A percentile compares a stretch with the other conserved stretches of the same genome.
These are phyloP conservation scores for Simalia tracyae DNA, from an alignment of 2,797 vertebrate genomes.

Conservation along the genomic window DNA sequence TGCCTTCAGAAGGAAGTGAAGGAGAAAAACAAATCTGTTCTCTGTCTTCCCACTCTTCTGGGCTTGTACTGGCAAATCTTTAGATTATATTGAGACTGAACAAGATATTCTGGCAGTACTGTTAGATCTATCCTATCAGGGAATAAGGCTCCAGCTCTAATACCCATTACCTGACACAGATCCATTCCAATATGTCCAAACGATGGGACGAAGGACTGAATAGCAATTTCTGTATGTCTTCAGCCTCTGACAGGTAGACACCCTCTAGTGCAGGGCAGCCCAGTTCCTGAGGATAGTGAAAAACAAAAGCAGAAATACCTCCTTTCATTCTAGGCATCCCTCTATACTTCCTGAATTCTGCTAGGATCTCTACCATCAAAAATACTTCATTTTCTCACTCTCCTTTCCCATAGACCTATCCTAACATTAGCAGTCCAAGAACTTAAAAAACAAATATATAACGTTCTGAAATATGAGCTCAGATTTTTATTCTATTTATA, in stretches of 20 bases:
- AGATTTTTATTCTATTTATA: background rate
- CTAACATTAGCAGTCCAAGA: background rate
- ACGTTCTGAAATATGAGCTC: background rate
- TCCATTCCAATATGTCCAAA: conserved; percentile 84
- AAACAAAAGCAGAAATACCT: background rate
- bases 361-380: background rate
- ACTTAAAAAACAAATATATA: background rate
- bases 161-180: conserved; percentile 76
- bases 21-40: background rate
- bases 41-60: background rate
- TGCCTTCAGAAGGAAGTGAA: background rate
- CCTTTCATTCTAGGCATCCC: background rate
- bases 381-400: background rate
- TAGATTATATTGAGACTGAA: background rate
- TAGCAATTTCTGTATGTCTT: conserved; percentile 79
- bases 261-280: conserved; percentile 81
- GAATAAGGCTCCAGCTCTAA: background rate
- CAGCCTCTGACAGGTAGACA: conserved; percentile 75
- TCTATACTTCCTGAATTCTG: no score
- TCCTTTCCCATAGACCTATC: background rate
- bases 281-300: conserved; percentile 63
- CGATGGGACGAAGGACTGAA: conserved; percentile 81
- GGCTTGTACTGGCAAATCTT: background rate
- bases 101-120: background rate
- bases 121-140: background rate